Evolutionary conservation across 2,888 invertebrate genomes (phyloP).

Genomic region (Caenorhabditis doughertyi): DNA sequence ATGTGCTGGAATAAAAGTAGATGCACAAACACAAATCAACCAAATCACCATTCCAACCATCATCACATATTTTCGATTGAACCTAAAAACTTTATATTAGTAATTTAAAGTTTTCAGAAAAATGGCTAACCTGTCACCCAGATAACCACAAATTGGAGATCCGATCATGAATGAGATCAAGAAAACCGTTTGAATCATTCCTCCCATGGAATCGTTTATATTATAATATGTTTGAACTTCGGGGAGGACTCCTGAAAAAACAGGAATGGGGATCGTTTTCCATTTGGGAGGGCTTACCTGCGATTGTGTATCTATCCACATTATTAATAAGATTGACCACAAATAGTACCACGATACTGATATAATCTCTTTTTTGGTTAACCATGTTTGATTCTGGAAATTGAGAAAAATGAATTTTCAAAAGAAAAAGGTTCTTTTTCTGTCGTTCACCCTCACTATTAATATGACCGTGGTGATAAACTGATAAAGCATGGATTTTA

Average conservation of each 20-base stretch:
- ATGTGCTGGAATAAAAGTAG: constrained; percentile 58
- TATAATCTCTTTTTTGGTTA: constrained; percentile 63
- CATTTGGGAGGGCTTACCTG: constrained; percentile 89
- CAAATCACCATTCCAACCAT: constrained; percentile 61
- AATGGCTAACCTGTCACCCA: constrained; percentile 90
- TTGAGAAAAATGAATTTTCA: not conserved
- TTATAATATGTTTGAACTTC: constrained; percentile 89
- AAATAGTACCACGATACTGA: constrained; percentile 83
- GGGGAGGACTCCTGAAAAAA: constrained; percentile 89
- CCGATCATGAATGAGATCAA: constrained; percentile 97
- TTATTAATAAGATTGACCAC: constrained; percentile 97
- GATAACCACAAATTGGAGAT: constrained; percentile 97
- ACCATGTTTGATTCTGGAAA: constrained; percentile 61
- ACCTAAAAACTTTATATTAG: constrained; percentile 82
- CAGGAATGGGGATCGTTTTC: too few species aligned
- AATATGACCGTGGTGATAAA: constrained; percentile 33
- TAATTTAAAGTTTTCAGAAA: not conserved
- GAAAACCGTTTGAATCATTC: constrained; percentile 96
- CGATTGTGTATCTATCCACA: constrained; percentile 97
- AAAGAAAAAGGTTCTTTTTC: constrained; percentile 19
- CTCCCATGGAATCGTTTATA: constrained; percentile 90
- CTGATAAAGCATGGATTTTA: constrained; percentile 57
- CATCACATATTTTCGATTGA: constrained; percentile 85
- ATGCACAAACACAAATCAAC: constrained; percentile 59
- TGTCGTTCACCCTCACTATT: constrained; percentile 31